These are phyloP conservation scores for Metopolophium dirhodum DNA, from an alignment of 1,140 invertebrate species.

Conservation along the genomic window DNA sequence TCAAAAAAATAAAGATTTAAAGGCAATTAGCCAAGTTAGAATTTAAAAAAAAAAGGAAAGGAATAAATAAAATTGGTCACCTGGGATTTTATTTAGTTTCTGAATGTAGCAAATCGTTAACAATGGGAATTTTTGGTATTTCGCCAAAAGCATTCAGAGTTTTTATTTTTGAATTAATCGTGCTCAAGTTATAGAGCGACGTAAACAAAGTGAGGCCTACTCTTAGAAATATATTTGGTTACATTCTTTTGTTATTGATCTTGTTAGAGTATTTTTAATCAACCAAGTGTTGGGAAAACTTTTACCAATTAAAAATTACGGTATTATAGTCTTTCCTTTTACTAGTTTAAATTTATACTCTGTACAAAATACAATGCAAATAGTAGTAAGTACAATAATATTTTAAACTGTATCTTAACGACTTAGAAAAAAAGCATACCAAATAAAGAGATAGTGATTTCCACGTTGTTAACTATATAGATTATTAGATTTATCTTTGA, in stretches of 20 bases:
- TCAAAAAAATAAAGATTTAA: conserved; percentile 14
- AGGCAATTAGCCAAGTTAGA: conserved; percentile 3
- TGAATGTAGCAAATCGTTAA: background rate
- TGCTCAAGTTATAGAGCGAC: background rate
- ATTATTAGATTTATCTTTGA: background rate
- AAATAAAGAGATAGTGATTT: background rate
- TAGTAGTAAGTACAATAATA: too few species aligned
- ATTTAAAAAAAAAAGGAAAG: background rate
- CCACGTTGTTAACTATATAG: background rate
- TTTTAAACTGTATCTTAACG: background rate
- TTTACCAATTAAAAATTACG: background rate
- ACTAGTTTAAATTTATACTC: background rate
- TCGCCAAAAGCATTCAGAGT: background rate
- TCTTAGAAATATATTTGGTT: background rate
- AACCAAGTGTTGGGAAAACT: background rate
- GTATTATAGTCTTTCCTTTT: background rate
- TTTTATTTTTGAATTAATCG: background rate
- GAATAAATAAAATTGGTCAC: background rate
- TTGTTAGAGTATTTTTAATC: background rate
- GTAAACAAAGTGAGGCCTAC: background rate
- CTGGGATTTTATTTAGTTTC: conserved; percentile 5
- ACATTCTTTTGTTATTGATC: background rate
- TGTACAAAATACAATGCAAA: background rate
- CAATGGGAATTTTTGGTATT: background rate
- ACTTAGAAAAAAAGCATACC: background rate